Evolutionary conservation across 2,113 vertebrate genomes (phyloP).

Genomic region (Phyllopteryx taeniolatus): DNA sequence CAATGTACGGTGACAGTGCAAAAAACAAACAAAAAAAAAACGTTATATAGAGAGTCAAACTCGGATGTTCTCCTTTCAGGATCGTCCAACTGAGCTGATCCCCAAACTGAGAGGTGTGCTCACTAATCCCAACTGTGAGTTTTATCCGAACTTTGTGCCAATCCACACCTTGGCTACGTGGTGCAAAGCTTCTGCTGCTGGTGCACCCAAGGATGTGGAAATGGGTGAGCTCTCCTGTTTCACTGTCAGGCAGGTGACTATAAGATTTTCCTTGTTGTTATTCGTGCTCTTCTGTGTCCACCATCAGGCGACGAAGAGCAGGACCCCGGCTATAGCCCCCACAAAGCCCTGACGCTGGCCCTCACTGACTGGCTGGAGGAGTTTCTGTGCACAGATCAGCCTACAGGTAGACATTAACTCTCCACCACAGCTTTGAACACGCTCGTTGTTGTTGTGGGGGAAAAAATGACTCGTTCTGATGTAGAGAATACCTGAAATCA

Average conservation of each 20-base stretch:
- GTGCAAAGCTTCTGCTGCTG: conserved; percentile 86
- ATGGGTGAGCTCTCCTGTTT: conserved; percentile 79
- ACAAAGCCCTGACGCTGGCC: conserved; percentile 86
- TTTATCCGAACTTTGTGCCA: conserved; percentile 95
- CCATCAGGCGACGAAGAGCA: conserved; percentile 85
- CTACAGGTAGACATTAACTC: conserved; percentile 70
- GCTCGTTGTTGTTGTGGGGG: background rate
- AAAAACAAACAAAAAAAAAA: background rate
- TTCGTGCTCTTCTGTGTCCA: conserved; percentile 7
- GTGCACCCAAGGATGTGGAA: conserved; percentile 83
- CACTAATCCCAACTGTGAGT: conserved; percentile 98
- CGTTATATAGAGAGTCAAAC: background rate
- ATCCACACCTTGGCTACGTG: conserved; percentile 94
- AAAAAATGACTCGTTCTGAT: background rate
- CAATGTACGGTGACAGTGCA: background rate
- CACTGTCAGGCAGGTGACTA: background rate
- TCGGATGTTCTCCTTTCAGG: conserved; percentile 46
- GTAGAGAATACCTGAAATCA: background rate
- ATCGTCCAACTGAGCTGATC: conserved; percentile 90
- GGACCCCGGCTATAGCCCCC: conserved; percentile 87
- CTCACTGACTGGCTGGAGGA: conserved; percentile 92
- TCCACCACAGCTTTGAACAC: background rate
- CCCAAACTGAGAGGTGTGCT: conserved; percentile 90
- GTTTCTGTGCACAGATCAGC: conserved; percentile 82
- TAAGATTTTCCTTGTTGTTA: background rate